Evolutionary conservation across 1,140 invertebrate genomes (phyloP).

Genomic region (Cheumatopsyche charites): DNA sequence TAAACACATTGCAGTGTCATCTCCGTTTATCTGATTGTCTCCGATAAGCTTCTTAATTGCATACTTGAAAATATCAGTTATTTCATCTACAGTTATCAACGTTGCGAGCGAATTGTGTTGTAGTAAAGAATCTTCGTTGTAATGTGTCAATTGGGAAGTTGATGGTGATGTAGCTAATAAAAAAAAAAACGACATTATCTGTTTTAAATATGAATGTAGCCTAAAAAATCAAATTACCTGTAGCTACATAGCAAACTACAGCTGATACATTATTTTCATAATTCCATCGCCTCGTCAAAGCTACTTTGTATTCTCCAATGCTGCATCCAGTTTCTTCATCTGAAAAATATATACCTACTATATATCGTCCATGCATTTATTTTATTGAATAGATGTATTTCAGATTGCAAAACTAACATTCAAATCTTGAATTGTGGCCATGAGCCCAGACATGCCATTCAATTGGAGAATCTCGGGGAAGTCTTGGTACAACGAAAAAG

Average conservation of each 20-base stretch:
- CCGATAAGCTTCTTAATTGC: slow-evolving; percentile 74
- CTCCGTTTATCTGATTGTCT: slow-evolving; percentile 62
- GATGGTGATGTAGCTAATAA: slow-evolving; percentile 67
- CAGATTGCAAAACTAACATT: slow-evolving; percentile 60
- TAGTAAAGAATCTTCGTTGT: slow-evolving; percentile 62
- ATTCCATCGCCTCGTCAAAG: slow-evolving; percentile 82
- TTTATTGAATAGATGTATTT: neutral
- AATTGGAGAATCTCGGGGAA: slow-evolving; percentile 81
- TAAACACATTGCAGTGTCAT: slow-evolving; percentile 66
- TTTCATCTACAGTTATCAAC: slow-evolving; percentile 64
- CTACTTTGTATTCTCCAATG: slow-evolving; percentile 78
- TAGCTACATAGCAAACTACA: slow-evolving; percentile 80
- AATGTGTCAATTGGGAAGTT: slow-evolving; percentile 66
- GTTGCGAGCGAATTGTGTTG: slow-evolving; percentile 61
- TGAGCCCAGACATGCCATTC: slow-evolving; percentile 94
- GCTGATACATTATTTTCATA: slow-evolving; percentile 87
- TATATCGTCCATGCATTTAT: neutral
- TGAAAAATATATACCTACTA: slow-evolving; percentile 54
- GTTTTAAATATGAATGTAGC: slow-evolving; percentile 3
- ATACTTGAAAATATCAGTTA: slow-evolving; percentile 75
- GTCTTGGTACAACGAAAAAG: slow-evolving; percentile 79
- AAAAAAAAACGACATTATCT: slow-evolving; percentile 8
- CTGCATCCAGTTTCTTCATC: slow-evolving; percentile 88
- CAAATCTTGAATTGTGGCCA: slow-evolving; percentile 82
- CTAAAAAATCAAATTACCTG: slow-evolving; percentile 59